Evolutionary conservation across 2,113 vertebrate genomes (phyloP).

Genomic region (Eulemur macaco): DNA sequence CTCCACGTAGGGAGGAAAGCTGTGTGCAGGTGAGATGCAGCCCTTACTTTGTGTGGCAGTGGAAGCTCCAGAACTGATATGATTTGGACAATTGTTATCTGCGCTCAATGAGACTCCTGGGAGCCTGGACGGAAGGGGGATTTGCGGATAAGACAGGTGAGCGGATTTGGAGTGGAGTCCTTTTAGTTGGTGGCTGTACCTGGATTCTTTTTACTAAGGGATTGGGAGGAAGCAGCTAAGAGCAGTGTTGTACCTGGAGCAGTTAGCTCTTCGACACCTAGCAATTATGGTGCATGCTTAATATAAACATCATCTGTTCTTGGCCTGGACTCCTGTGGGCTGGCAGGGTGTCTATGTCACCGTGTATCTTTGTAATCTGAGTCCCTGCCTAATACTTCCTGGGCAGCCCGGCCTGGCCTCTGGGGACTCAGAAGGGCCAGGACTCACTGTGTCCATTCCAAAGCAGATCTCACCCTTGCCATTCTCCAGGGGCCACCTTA

Average conservation of each 20-base stretch:
- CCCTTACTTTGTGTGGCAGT: not conserved
- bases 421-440: not conserved
- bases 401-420: not conserved
- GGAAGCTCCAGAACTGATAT: not conserved
- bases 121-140: not conserved
- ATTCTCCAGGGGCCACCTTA: not conserved
- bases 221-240: not conserved
- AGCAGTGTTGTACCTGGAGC: not conserved
- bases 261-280: not conserved
- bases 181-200: not conserved
- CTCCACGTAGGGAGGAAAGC: not conserved
- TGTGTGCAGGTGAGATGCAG: not conserved
- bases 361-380: conserved; percentile 61
- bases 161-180: not conserved
- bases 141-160: not conserved
- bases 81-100: not conserved
- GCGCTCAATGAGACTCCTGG: not conserved
- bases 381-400: conserved; percentile 50
- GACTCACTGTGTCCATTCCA: not conserved
- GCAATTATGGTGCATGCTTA: not conserved
- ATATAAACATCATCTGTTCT: not conserved
- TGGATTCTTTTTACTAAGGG: not conserved
- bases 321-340: conserved; percentile 47
- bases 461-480: not conserved
- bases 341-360: conserved; percentile 28